Conservation (phyloP, 2,888 invertebrate genomes). For the Hydroisotoma schaefferi region DNA sequence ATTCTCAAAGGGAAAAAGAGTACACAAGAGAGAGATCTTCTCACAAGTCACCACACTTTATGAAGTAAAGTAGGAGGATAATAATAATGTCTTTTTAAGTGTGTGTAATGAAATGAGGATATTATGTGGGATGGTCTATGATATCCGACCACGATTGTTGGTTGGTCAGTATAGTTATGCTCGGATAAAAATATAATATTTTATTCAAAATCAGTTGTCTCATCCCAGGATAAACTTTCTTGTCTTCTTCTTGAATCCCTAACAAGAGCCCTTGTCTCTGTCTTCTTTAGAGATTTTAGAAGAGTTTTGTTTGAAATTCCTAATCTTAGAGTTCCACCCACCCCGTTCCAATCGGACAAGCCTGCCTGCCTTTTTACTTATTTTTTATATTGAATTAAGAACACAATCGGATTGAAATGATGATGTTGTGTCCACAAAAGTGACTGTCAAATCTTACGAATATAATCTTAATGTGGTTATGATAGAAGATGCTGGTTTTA, state of each 20-base stretch:
- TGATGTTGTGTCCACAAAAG: constrained; percentile 11
- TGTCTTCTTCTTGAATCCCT: neutral
- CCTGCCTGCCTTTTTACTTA: neutral
- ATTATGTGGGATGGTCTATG: too few relatives aligned
- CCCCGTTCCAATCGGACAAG: constrained; percentile 5
- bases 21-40: too few relatives aligned
- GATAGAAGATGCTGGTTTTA: too few relatives aligned
- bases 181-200: too few relatives aligned
- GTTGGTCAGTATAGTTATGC: too few relatives aligned
- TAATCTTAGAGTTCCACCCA: neutral
- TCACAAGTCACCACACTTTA: too few relatives aligned
- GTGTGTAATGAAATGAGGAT: too few relatives aligned
- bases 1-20: too few relatives aligned
- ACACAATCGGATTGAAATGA: constrained; percentile 1
- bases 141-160: too few relatives aligned
- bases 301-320: constrained; percentile 8
- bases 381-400: neutral
- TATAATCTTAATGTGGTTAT: too few relatives aligned
- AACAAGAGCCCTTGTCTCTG: constrained; percentile 1
- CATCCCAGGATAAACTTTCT: neutral
- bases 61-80: too few relatives aligned
- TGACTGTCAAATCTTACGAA: constrained; percentile 10
- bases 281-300: neutral
- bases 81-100: too few relatives aligned
- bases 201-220: neutral